Conservation (phyloP, 2,113 vertebrate species). For the chimpanzee (Pan troglodytes) region DNA sequence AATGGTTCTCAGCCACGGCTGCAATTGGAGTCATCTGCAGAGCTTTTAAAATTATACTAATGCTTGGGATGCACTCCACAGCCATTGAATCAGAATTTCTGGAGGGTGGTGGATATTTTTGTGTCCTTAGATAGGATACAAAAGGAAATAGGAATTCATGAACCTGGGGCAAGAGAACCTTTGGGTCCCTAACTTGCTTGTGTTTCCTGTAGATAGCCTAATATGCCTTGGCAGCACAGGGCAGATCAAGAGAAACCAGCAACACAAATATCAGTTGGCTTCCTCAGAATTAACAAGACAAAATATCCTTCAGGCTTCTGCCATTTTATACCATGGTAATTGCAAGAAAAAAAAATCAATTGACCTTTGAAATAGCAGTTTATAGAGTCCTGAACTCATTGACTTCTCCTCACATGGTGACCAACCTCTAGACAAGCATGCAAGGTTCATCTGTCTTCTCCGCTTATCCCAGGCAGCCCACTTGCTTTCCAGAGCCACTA, state of each 20-base stretch:
- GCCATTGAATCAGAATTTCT: background rate
- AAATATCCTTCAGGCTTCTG: background rate
- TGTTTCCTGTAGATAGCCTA: background rate
- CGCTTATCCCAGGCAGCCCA: background rate
- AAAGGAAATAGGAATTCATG: background rate
- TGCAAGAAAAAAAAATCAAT: background rate
- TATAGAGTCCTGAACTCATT: background rate
- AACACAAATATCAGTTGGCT: background rate
- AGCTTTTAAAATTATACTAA: background rate
- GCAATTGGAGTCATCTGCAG: background rate
- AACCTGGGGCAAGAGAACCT: background rate
- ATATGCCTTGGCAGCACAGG: background rate
- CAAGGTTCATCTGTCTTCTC: background rate
- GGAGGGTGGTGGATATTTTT: background rate
- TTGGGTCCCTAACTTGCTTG: background rate
- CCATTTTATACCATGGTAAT: background rate
- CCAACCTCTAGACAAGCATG: background rate
- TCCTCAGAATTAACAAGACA: conserved; percentile 29
- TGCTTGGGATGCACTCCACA: background rate
- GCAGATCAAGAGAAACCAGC: conserved; percentile 23
- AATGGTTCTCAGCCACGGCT: background rate
- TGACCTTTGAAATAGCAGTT: conserved; percentile 1
- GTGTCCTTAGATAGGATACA: background rate
- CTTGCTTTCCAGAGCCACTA: background rate
- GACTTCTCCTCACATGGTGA: background rate